Evolutionary conservation across 1,140 invertebrate genomes (phyloP), one percentile per base, ranked within the genome.

Genomic region (Pseudomyrmex flavicornis): DNA sequence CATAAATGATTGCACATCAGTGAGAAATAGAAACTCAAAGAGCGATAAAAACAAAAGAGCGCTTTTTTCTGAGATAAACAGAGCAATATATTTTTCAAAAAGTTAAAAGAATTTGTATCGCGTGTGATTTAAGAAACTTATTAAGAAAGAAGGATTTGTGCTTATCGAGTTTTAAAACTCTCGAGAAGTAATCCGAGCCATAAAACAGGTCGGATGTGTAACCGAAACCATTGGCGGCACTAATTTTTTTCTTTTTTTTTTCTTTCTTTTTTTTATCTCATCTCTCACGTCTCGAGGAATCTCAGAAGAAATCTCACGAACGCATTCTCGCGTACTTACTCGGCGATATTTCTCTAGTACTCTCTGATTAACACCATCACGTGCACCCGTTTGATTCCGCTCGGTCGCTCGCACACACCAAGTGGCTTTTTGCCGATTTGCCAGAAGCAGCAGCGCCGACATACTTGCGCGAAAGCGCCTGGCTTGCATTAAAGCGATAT

Each of bases 321-420:
- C 65, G 76, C 48, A 48, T 84, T 84, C 83, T 79, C 63, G 63
- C 48, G 9, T 35, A 35, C 7, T 20, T 50, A 35, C 7, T 20
- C 15, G n/a, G 26, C 26, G 48, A 83, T 17, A 17, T 83, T 85
- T 70, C 77, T 85, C 5, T 20, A 56, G 65, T 63, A 35, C 44
- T 48, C 69, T 26, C 56, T 85, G 82, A 85, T 86, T 86, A 86
- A 35, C 62, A 13, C 54, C 85, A 65, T 50, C 84, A 85, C 46
- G 69, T 77, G 75, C 61, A 80, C 44, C 68, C 35, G 50, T 44
- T 82, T 44, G 58, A 44, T 70, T 2, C 46, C 66, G 61, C 63
- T 82, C 20, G 15, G 54, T 44, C 70, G 50, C 65, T 84, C 12
- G 59, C 44, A 7, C 35, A 35, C 35, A 35, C 35, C 7, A 35